Base-by-base conservation (phyloP, 2,888 invertebrate genomes). In the Trachelus tabidus region DNA sequence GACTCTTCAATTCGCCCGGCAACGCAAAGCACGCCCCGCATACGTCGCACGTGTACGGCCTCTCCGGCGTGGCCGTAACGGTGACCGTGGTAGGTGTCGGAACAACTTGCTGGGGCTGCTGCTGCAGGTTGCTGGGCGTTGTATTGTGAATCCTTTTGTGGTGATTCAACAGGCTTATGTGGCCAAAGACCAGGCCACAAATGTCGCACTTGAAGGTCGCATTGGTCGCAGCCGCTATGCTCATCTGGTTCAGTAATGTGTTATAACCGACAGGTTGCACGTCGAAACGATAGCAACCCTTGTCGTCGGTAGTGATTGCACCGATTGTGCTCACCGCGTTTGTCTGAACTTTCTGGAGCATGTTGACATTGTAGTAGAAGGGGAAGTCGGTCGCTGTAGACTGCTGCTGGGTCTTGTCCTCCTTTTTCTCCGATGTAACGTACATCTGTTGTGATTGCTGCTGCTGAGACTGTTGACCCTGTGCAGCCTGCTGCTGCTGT, bases 141-240 rank as follows among this genome's bases (percentile, higher is more conserved):
- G 90, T 87, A 81, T 95, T 94, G 89, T 96, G 96, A 88, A 96
- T 95, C 84, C 96, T 94, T 92, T 97, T 97, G 91, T 97, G 97
- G 87, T 97, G 96, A 92, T 96, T 97, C n/a, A 97, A 92, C 79
- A 97, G 91, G 74, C 96, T 94, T 82, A 97, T 93, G 89, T 97
- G 97, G 1, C 96, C 96, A 91, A 97, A 97, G 93, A 96, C 96
- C 80, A 97, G 92, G 73, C 97, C 97, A 88, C 97, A 97, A 12
- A 97, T 95, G 91, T 97, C 97, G 92, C 97, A 97, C 92, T 97
- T 97, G 90, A 96, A 97, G 85, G 96, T 96, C 35, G 97, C 96
- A 89, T 96, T 96, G 30, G 96, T 91, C 3, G 92, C 92, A 77
- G 92, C 92, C 11, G 96, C 95, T 80, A 97, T 93, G 86, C 96